A percentile compares a stretch with the other conserved stretches of the same genome.
phyloP scores from a whole-genome alignment of 1,140 invertebrate genomes.

The Meloidogyne floridensis region DNA sequence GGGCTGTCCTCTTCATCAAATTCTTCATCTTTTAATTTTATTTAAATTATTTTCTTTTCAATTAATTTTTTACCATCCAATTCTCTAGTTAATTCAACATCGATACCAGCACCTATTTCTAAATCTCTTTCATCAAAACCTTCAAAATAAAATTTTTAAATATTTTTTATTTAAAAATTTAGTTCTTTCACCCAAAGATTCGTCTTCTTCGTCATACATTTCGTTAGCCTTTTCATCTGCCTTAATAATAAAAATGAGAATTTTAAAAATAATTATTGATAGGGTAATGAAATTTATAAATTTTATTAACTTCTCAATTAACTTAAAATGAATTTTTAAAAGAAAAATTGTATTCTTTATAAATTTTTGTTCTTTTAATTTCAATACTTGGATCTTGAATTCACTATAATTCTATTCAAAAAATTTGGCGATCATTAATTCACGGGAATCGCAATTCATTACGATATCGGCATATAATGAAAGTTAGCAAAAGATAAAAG shows the following conservation, averaged over 20 bases:
- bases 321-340: too few relatives aligned
- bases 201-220: slow-evolving; percentile 56
- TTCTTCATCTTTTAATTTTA: slow-evolving; percentile 50
- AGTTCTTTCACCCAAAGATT: slow-evolving; percentile 42
- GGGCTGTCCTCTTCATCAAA: slow-evolving; percentile 61
- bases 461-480: too few relatives aligned
- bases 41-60: neutral
- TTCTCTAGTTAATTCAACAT: slow-evolving; percentile 27
- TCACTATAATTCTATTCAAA: too few relatives aligned
- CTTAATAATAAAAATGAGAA: neutral
- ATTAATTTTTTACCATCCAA: slow-evolving; percentile 24
- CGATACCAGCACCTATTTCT: slow-evolving; percentile 23
- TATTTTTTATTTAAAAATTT: neutral
- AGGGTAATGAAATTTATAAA: too few relatives aligned
- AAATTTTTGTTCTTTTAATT: too few relatives aligned
- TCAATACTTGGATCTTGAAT: too few relatives aligned
- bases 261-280: too few relatives aligned
- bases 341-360: too few relatives aligned
- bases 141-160: neutral
- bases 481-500: too few relatives aligned
- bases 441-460: too few relatives aligned
- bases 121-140: slow-evolving; percentile 30
- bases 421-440: too few relatives aligned
- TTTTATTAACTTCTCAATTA: too few relatives aligned
- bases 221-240: slow-evolving; percentile 72